Base-by-base conservation (phyloP, 2,113 vertebrate genomes). In the Sinocyclocheilus grahami region DNA sequence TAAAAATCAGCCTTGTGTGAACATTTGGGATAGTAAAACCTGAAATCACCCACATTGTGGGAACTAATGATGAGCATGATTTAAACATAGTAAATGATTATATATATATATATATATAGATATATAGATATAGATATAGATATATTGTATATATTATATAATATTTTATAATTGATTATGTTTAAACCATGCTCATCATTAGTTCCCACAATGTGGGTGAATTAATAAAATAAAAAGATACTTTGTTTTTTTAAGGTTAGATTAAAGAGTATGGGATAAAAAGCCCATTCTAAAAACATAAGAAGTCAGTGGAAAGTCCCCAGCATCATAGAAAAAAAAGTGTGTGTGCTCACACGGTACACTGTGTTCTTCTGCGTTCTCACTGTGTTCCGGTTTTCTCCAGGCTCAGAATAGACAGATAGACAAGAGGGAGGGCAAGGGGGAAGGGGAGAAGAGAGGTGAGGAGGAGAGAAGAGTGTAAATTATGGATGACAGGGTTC, bases 401-500 rank as follows among this genome's bases (percentile, higher is more conserved):
- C 83, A 84, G 22, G 80, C 84, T 88, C 80, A 86, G 85, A 88
- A 88, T 86, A 89, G 88, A 87, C 77, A 86, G 85, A 82, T 46
- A 77, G 72, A 78, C 53, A 85, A 58, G 60, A 46, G 75, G 83
- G 74, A 78, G 60, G 48, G 83, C 30, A 37, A 74, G 81, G 20
- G 63, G 72, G 53, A 76, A 71, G 33, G 71, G 76, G 60, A 33
- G 30, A 33, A 51, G 33, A 69, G 24, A 42, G 37, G 77, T 27
- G 83, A 78, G 72, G 27, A 33, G 46, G 69, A 27, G 4, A 62
- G 58, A 51, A 80, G 77, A 83, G 82, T 78, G 83, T 85, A 83
- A 87, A 88, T 88, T 88, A 88, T 88, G 87, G 87, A 88, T 88
- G 84, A 86, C 85, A 71, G 60, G 87, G 72, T 88, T 88, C 79